Base-by-base conservation (phyloP, 2,888 invertebrate species). In the Tachina lurida region DNA sequence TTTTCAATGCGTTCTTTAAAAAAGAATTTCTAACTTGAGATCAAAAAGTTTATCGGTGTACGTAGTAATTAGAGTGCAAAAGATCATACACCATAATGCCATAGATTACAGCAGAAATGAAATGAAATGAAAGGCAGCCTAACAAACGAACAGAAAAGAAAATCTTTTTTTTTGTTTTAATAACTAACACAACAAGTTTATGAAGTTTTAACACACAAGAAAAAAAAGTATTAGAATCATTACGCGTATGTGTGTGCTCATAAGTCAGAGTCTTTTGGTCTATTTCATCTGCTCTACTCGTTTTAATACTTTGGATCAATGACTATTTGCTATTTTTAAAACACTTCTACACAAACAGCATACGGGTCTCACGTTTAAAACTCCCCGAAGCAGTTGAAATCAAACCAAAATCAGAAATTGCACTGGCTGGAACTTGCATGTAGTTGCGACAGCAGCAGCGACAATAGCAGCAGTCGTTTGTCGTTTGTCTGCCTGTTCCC, bases 51-150 rank as follows among this genome's bases (percentile, higher is more conserved):
- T 86, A 86, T 86, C 85, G 71, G 58, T 78, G 73, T 39, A 45
- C 43, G 78, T 70, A 71, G 85, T 83, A 86, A 86, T 86, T 82
- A 79, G 78, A 86, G 85, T 86, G 82, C 85, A 82, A 82, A 82
- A 86, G 85, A 86, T 86, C 82, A 82, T 60, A 75, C 85, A 75
- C 65, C 52, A 78, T 74, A 86, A 82, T 86, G 82, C 78, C 82
- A 75, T 41, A 86, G 78, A 77, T 85, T 85, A 78, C 49, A 78
- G 54, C 41, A 63, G 12, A 71, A 22, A 13, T 39, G n/a, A 77
- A 22, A 13, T 39, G n/a, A 77, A 77, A 81, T 74, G 52, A 81
- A 70, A 68, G 68, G 52, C 68, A 19, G 47, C 52, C 13, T 52
- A 15, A 56, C 19, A 19, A 70, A 41, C 43, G 43, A 43, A 58